phyloP scores from a whole-genome alignment of 2,113 vertebrate genomes.

The Abramis brama region DNA sequence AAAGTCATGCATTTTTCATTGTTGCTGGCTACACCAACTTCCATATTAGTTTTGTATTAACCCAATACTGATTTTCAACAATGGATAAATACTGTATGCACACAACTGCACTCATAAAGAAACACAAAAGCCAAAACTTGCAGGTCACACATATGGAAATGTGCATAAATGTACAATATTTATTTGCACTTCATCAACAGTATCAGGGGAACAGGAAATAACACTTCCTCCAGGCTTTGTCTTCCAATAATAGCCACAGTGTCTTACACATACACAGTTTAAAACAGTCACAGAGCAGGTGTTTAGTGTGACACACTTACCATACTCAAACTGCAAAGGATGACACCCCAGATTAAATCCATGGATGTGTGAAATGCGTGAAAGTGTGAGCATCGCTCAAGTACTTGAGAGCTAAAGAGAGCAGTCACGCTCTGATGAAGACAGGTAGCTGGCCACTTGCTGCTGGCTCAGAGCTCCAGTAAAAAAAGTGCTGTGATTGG shows the following conservation, averaged over 20 bases:
- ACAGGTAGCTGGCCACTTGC: constrained; percentile 13
- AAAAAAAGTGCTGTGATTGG: not conserved
- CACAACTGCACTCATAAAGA: not conserved
- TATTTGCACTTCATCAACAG: not conserved
- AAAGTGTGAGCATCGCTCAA: constrained; percentile 35
- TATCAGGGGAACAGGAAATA: not conserved
- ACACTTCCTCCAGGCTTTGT: not conserved
- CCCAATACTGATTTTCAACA: not conserved
- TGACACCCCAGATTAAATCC: constrained; percentile 27
- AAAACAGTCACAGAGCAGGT: not conserved
- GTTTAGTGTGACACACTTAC: constrained; percentile 8
- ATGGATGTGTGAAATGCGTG: constrained; percentile 3
- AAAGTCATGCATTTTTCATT: not conserved
- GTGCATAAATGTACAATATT: not conserved
- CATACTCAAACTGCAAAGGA: constrained; percentile 19
- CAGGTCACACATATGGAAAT: not conserved
- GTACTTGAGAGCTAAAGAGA: constrained; percentile 26
- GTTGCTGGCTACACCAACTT: not conserved
- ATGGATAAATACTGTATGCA: not conserved
- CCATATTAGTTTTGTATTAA: not conserved
- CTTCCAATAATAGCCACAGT: constrained; percentile 21
- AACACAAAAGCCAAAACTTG: not conserved
- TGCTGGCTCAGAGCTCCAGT: not conserved
- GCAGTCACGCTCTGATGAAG: constrained; percentile 35
- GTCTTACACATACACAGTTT: constrained; percentile 17